Conservation (phyloP, 2,797 vertebrate genomes). For the Onychomys leucogaster region DNA sequence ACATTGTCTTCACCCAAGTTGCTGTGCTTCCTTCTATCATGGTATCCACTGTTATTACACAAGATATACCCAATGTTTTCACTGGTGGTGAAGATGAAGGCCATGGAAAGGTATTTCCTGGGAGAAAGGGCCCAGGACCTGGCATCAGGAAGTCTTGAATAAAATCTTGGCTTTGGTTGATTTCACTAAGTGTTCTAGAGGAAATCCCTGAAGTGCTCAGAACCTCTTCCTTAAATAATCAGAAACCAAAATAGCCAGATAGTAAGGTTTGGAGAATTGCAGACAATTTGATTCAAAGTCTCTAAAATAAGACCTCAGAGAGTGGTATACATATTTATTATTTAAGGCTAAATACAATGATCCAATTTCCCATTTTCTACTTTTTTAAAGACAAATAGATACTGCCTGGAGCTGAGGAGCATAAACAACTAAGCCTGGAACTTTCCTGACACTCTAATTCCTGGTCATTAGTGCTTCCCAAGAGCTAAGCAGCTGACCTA, state of each 20-base stretch:
- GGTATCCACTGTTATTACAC: background rate
- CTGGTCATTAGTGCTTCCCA: constrained; percentile 32
- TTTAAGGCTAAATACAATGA: background rate
- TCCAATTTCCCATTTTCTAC: background rate
- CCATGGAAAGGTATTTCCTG: background rate
- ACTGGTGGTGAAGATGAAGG: background rate
- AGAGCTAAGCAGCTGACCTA: constrained; percentile 30
- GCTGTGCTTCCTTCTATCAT: background rate
- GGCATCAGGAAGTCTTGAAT: background rate
- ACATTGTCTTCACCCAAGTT: no score
- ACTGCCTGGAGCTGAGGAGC: background rate
- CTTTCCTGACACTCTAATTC: constrained; percentile 46
- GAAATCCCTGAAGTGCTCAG: background rate
- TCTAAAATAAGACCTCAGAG: background rate
- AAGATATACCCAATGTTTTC: background rate
- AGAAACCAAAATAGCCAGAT: background rate
- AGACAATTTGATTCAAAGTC: background rate
- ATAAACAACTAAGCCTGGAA: background rate
- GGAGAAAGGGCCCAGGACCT: background rate
- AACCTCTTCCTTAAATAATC: constrained; percentile 21
- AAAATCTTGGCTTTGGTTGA: background rate
- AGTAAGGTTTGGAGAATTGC: background rate
- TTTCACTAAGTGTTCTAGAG: background rate
- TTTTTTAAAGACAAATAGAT: constrained; percentile 16
- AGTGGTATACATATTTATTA: background rate